Percentiles rank a stretch among this genome's conserved stretches.
phyloP scores from a whole-genome alignment of 2,797 vertebrate species.

The Sebastes hopkinsi region DNA sequence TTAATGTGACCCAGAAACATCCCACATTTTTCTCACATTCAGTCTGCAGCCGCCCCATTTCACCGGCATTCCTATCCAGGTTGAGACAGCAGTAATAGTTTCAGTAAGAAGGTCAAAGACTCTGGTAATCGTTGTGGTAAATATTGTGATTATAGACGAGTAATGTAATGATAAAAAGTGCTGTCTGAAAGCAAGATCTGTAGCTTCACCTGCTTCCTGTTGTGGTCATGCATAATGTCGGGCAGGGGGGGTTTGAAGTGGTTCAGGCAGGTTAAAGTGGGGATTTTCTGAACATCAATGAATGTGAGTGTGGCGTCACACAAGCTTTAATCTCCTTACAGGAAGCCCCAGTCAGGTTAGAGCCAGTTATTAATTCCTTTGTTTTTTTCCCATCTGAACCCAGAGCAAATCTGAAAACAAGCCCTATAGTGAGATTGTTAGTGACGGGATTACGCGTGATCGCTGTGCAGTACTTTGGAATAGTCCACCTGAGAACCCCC shows the following conservation, averaged over 20 bases:
- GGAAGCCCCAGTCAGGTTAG: neutral
- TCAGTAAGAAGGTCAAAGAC: neutral
- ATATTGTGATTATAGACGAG: neutral
- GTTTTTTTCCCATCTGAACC: conserved; percentile 8
- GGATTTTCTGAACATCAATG: neutral
- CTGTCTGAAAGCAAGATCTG: neutral
- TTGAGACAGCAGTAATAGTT: neutral
- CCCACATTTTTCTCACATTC: neutral
- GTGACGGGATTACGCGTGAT: conserved; percentile 45
- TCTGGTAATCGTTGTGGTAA: neutral
- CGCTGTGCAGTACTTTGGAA: conserved; percentile 30
- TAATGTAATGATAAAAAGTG: neutral
- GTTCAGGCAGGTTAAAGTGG: neutral
- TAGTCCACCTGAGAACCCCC: neutral
- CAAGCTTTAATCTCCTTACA: conserved; percentile 56
- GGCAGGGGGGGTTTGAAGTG: neutral
- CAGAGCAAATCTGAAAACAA: conserved; percentile 40
- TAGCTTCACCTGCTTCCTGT: conserved; percentile 3
- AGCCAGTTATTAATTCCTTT: conserved; percentile 32
- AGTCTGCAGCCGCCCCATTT: neutral
- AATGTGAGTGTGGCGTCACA: conserved; percentile 13
- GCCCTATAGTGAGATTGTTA: conserved; percentile 11
- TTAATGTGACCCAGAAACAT: conserved; percentile 21
- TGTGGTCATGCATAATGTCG: neutral
- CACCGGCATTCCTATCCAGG: neutral